These are phyloP conservation scores for Oenanthe oenanthe DNA, from an alignment of 2,113 vertebrate genomes.

Conservation along the genomic window DNA sequence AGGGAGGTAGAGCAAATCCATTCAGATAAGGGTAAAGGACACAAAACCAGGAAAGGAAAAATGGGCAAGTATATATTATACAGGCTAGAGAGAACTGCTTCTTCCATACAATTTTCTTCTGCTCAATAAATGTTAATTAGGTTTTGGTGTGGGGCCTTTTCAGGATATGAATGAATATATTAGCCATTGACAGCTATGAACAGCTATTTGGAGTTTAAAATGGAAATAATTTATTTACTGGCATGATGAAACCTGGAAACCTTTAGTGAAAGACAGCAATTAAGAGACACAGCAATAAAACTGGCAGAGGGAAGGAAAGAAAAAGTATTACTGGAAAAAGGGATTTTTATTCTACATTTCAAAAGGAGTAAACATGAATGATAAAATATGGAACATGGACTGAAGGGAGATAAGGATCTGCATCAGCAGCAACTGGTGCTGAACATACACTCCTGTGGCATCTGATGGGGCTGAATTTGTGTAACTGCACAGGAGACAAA, in stretches of 20 bases:
- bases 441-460: accelerated
- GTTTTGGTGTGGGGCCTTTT: neutral
- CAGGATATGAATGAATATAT: neutral
- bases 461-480: neutral
- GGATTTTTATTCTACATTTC: neutral
- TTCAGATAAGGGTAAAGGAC: neutral
- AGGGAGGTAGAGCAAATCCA: neutral
- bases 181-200: neutral
- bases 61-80: neutral
- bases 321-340: neutral
- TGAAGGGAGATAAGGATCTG: constrained; percentile 7
- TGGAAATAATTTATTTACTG: constrained; percentile 13
- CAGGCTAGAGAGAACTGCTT: neutral
- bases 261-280: neutral
- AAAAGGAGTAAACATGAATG: neutral
- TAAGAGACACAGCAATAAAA: neutral
- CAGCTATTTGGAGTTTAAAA: neutral
- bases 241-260: neutral
- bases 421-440: neutral
- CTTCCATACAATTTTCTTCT: neutral
- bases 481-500: neutral
- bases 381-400: neutral
- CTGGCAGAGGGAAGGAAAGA: neutral
- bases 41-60: neutral
- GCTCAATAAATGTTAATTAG: constrained; percentile 33